Evolutionary conservation across 2,888 invertebrate genomes (phyloP), one percentile per base, ranked within the genome.

Genomic region (Holacanthella duospinosa): DNA sequence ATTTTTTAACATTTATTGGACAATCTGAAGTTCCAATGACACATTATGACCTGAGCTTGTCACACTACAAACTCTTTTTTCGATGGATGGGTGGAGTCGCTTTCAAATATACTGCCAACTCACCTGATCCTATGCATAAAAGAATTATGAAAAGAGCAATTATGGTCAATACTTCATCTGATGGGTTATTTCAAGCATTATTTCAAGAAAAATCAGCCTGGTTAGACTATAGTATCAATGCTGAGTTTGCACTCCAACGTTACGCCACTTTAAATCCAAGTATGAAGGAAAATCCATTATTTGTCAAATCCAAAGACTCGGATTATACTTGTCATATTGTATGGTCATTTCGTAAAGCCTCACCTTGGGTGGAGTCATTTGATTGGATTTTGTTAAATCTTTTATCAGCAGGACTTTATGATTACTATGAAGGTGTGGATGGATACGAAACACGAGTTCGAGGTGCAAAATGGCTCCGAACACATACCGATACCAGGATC

Each of bases 1-100:
- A 56, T 25, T 64, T 61, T 29, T 43, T 64, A 19, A 64, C 61
- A 6, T 64, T 64, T 43, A 28, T 64, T 1, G 55, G 48, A n/a
- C 58, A 53, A 26, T 61, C 48, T 3, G 43, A 6, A 12, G 36
- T 64, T 29, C 64, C 64, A 21, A 24, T 28, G 27, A 64, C 64
- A n/a, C 59, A 59, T 44, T 2, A 48, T 4, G 59, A 59, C 3
- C 26, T 59, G 21, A 59, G 59, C 21, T 19, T 43, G 3, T 43
- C 44, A 4, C 3, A 21, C 44, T 59, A 44, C 27, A 44, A 43
- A 24, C 19, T 59, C 6, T 59, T 26, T 25, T 59, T 59, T 21
- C 59, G 59, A 4, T 44, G 43, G 21, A 36, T 36, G 21, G 59
- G 59, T 24, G 59, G 59, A 24, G 59, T 59, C 2, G 59, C 59